Evolutionary conservation across 2,797 vertebrate genomes (phyloP), one percentile per base, ranked within the genome.

Genomic region (Chelmon rostratus): DNA sequence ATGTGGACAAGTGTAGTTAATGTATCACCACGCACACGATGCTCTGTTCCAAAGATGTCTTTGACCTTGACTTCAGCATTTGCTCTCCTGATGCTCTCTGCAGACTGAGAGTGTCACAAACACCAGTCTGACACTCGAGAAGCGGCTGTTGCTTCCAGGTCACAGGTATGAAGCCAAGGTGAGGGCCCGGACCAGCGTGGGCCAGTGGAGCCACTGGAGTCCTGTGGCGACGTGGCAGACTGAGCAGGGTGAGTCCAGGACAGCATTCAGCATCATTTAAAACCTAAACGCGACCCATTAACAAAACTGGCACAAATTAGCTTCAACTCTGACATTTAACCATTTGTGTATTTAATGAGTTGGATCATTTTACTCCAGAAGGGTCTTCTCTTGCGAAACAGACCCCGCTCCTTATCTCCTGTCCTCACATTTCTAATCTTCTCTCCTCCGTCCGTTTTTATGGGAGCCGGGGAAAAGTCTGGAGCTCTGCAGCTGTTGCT

Each of bases 181-280:
- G 64, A 90, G 94, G 74, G 89, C 86, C 0, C 42, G 40, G 53
- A 85, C 74, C 59, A 35, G 44, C 2, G 10, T 76, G 12, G 91
- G 93, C 19, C 85, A 84, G 35, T 96, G 95, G 95, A 96, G 95
- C 53, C 12, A 83, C 71, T 96, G 95, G 95, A 95, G 93, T 72
- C 76, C 85, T 6, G 78, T 52, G 38, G 92, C 92, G 82, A 79
- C 47, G 13, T 95, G 95, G 95, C 61, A 44, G 38, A 91, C 78
- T 19, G 33, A 88, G 54, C 38, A 89, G 46, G 88, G 95, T 92
- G 56, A 84, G 83, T 86, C 25, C 38, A 47, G 54, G 23, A 35
- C 57, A 52, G 15, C 15, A 18, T 47, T 49, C 21, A 68, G 13
- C 25, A 28, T 21, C 0, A 42, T 15, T 76, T 2, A 46, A 33